phyloP scores from a whole-genome alignment of 2,797 vertebrate genomes.

The Diglossa cyanea region DNA sequence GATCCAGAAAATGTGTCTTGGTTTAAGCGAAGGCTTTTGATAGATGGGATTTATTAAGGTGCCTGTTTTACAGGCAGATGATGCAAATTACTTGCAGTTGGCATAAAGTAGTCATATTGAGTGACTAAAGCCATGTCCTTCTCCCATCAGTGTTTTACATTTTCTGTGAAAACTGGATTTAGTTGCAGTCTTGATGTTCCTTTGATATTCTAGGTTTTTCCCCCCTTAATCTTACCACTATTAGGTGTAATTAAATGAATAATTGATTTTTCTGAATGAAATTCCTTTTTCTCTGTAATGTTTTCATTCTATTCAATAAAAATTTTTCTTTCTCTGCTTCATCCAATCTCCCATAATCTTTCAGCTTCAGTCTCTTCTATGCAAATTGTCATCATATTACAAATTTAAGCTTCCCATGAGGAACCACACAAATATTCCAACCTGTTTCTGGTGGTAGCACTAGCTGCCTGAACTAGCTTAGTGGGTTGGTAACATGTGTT shows the following conservation, averaged over 20 bases:
- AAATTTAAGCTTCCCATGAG: not conserved
- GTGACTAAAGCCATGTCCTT: not conserved
- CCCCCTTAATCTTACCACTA: not conserved
- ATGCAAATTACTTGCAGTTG: not conserved
- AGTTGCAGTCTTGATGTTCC: not conserved
- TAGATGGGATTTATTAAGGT: not conserved
- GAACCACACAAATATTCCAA: not conserved
- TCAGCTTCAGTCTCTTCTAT: not conserved
- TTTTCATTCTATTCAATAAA: not conserved
- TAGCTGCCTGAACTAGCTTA: not conserved
- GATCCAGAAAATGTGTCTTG: not conserved
- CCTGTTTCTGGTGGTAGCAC: not conserved
- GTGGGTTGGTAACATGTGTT: not conserved
- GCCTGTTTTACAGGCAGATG: not conserved
- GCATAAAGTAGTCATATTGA: not conserved
- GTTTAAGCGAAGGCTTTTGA: not conserved
- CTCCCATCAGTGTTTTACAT: not conserved
- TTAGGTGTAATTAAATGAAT: not conserved
- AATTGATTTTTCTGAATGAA: not conserved
- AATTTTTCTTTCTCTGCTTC: not conserved
- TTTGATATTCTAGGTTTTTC: not conserved
- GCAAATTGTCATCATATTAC: not conserved
- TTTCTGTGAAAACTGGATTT: not conserved
- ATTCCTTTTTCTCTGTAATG: not conserved
- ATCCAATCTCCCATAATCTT: not conserved